Base-by-base conservation (phyloP, 2,888 invertebrate species). In the Drosophila anomalata region DNA sequence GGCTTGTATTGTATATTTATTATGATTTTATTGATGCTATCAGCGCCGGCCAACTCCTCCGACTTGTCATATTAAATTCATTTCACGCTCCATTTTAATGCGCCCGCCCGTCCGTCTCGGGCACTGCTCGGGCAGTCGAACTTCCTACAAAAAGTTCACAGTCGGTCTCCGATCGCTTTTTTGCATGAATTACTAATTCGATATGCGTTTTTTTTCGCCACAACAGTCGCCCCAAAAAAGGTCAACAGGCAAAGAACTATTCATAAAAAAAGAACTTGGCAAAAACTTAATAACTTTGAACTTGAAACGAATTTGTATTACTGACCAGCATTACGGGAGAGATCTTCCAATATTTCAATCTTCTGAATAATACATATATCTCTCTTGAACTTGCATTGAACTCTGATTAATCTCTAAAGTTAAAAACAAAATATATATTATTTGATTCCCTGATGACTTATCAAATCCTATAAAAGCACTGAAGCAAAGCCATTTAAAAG, bases 21-120 rank as follows among this genome's bases (percentile, higher is more conserved):
- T 79, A 71, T 77, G 68, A 71, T 53, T 73, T 73, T 73, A 66
- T 73, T 73, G 73, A 54, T 73, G 73, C 65, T 51, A 57, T 68
- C 56, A 56, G 55, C 41, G 52, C 12, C 36, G 36, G 51, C 11
- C 54, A 70, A 26, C 41, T 31, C 73, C 41, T 31, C 73, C 31
- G 56, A 52, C 51, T 63, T 69, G 60, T 70, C 70, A 76, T 85
- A 85, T 79, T 60, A 79, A 79, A 82, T 80, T 79, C 80, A 70
- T 54, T 61, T 69, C 86, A 85, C 83, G 83, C 63, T 79, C 82
- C 82, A 85, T 75, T 82, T 81, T 85, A 70, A 58, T 72, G 42
- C 53, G 63, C 52, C 65, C 51, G 56, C 42, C 60, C 26, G 26
- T 1, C 60, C 7, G 26, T 5, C 26, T 6, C 26, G 7, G 7